These are phyloP conservation scores for Drosophila rhopaloa DNA, from an alignment of 1,140 invertebrate species.

Conservation along the genomic window DNA sequence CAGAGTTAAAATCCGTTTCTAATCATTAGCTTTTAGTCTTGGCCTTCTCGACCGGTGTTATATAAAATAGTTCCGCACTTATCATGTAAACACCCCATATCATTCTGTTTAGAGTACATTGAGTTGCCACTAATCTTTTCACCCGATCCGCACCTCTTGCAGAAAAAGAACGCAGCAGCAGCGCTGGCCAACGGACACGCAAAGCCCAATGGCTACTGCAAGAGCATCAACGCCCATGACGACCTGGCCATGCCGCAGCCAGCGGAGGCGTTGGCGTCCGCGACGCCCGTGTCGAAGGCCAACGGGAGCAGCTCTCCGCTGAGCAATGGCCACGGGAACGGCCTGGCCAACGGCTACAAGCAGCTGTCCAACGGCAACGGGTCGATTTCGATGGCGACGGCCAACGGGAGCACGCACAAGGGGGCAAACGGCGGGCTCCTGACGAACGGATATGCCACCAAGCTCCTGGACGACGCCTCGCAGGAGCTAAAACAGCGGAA, in stretches of 20 bases:
- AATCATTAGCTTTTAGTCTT: too few relatives aligned
- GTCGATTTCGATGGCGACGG: conserved; percentile 64
- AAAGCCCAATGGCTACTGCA: conserved; percentile 73
- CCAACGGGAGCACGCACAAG: conserved; percentile 49
- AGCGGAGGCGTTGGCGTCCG: conserved; percentile 17
- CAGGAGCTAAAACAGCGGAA: conserved; percentile 79
- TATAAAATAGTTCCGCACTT: too few relatives aligned
- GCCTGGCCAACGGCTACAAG: conserved; percentile 66
- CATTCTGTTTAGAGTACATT: background rate
- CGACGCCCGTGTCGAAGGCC: conserved; percentile 44
- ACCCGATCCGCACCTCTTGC: conserved; percentile 6
- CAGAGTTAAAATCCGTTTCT: too few relatives aligned
- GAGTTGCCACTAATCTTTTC: background rate
- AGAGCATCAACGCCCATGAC: conserved; percentile 77
- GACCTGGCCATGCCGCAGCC: conserved; percentile 67
- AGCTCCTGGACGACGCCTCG: conserved; percentile 64
- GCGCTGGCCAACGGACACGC: conserved; percentile 64
- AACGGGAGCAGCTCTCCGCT: conserved; percentile 48
- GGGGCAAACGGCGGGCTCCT: conserved; percentile 35
- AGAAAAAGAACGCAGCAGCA: conserved; percentile 62
- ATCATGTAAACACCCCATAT: too few relatives aligned
- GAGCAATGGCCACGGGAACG: conserved; percentile 65
- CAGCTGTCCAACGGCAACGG: conserved; percentile 44
- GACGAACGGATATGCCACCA: conserved; percentile 57
- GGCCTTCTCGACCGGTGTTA: background rate